Evolutionary conservation across 2,888 invertebrate species (phyloP), one percentile per base, ranked within the genome.

Genomic region (Brachyptera risi): DNA sequence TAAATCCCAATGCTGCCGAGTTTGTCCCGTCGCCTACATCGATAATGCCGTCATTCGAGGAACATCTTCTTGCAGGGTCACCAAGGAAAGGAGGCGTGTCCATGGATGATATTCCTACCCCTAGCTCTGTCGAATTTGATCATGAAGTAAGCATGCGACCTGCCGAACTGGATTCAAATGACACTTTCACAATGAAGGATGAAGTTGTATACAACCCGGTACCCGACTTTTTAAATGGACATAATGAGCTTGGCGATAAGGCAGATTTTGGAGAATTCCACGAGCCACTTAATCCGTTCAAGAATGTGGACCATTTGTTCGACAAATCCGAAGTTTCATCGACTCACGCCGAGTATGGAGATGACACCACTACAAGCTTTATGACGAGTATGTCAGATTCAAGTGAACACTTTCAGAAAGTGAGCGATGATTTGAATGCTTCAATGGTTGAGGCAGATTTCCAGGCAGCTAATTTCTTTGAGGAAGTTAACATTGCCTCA

Each of bases 1-100:
- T 92, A 67, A 92, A 92, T 78, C 92, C 92, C 0, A 85, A 92
- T 70, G 92, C 92, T 17, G 87, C 87, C n/a, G 90, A 90, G 76
- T 92, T 92, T 74, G 81, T 92, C 62, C 90, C 91, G 4, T 83
- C 84, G 4, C 83, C 85, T 0, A 82, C 83, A 38, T 73, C 77
- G 1, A 76, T 77, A 23, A 58, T 50, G 57, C 62, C 60, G n/a
- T 44, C 56, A 4, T 35, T 65, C 44, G 62, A 65, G 17, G 64
- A 65, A 15, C 15, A 49, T 13, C 21, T 64, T 1, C 24, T 64
- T 17, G 24, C 64, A 17, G 24, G 56, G 35, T 59, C 59, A 7
- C 61, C 63, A 1, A 31, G 58, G 15, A 60, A 59, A 23, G 40
- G 23, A 2, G 68, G 67, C 1, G 73, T 79, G 21, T 76, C 81